Conservation (phyloP, 1,140 invertebrate genomes). For the Fopius arisanus region DNA sequence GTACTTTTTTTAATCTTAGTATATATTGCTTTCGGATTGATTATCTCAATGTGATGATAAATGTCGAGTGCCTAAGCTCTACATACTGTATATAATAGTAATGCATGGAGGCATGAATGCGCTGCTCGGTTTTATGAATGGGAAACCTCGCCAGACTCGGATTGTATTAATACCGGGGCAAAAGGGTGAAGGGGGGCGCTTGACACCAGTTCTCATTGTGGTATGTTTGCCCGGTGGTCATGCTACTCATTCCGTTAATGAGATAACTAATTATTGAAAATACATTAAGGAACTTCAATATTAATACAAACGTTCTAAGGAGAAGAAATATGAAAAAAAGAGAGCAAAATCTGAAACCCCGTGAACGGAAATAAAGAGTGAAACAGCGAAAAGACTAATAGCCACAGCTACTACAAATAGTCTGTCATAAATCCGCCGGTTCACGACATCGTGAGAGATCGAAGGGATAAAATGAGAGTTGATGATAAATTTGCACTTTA, state of each 20-base stretch:
- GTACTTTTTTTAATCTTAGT: neutral
- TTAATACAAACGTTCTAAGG: neutral
- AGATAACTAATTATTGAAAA: no score
- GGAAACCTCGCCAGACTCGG: constrained; percentile 34
- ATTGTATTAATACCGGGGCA: constrained; percentile 12
- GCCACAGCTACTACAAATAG: neutral
- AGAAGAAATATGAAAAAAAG: neutral
- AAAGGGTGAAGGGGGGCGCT: neutral
- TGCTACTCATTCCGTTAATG: no score
- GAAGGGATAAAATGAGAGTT: neutral
- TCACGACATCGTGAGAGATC: neutral
- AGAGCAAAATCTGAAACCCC: neutral
- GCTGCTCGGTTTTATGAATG: constrained; percentile 37
- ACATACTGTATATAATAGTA: constrained; percentile 2
- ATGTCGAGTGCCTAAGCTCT: neutral
- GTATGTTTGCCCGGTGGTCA: constrained; percentile 9
- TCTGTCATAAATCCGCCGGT: neutral
- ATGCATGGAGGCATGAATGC: constrained; percentile 34
- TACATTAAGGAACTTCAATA: no score
- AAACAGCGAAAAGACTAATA: neutral
- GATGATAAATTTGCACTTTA: neutral
- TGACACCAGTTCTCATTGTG: constrained; percentile 16
- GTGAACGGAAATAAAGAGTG: constrained; percentile 1
- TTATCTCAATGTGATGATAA: neutral
- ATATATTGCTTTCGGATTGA: neutral